Evolutionary conservation across 2,113 vertebrate genomes (phyloP), one percentile per base, ranked within the genome.

Genomic region (Mandrillus leucophaeus): DNA sequence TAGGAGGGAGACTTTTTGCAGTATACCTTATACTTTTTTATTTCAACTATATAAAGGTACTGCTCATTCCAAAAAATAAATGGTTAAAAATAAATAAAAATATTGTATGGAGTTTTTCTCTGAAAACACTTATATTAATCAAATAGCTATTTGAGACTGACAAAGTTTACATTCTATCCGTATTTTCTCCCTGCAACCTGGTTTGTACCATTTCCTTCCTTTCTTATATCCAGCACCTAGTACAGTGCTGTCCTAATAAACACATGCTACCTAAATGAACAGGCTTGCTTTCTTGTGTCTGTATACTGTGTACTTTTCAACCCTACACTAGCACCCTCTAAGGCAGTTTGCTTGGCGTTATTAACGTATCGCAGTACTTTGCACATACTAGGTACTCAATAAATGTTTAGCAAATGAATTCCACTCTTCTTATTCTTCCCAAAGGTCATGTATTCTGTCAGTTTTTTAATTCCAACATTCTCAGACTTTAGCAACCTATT

Each of bases 1-100:
- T 78, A 32, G 9, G 5, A 94, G n/a, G n/a, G 30, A 90, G 61
- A 90, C 40, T 32, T 88, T 94, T 61, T 93, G 8, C 23, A 83
- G 52, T 57, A 40, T 57, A 78, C 6, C 32, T 93, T 86, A 79
- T 35, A 66, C 4, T 4, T 87, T 66, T 66, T 85, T 45, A 96
- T 70, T 95, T 88, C 72, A 88, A 82, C 64, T 30, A 76, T 55
- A 93, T 43, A 91, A 88, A 64, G 88, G 11, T 88, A 73, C 70
- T 91, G 45, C 23, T 93, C 55, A 61, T 68, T 80, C 83, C 48
- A 84, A 96, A 64, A 97, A 97, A 88, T 87, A 93, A 88, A 68
- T 57, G 18, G 57, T 72, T 79, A 91, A 89, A 84, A 97, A 68
- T 57, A 89, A 84, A 87, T 22, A 52, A 88, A 88, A 92, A 83